These are phyloP conservation scores for Dendrocincla tyrannina DNA, from an alignment of 2,797 vertebrate genomes.

Conservation along the genomic window DNA sequence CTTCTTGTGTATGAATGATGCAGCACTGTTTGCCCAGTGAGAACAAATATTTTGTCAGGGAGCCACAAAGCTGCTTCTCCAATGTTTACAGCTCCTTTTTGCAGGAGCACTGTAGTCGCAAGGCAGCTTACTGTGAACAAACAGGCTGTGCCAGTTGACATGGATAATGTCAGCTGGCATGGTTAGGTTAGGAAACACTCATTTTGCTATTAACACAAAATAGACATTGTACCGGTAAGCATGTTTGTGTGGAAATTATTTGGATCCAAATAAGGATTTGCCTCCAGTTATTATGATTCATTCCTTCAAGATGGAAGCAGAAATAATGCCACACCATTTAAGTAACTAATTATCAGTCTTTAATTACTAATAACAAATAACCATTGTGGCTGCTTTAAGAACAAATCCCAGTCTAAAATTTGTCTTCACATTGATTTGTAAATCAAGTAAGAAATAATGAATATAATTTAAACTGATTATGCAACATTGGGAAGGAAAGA, in stretches of 20 bases:
- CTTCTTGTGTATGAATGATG: not conserved
- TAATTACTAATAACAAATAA: not conserved
- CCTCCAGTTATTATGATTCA: not conserved
- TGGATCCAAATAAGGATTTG: not conserved
- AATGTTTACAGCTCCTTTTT: not conserved
- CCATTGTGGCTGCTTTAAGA: not conserved
- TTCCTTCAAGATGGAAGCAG: not conserved
- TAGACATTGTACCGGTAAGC: not conserved
- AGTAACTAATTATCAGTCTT: not conserved
- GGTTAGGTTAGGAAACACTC: not conserved
- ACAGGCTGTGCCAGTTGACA: not conserved
- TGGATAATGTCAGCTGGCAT: not conserved
- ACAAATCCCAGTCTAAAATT: not conserved
- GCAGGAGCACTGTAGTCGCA: not conserved
- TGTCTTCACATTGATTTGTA: not conserved
- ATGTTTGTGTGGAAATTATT: not conserved
- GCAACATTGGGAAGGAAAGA: not conserved
- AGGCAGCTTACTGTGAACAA: not conserved
- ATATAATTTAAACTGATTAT: not conserved
- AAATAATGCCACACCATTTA: not conserved
- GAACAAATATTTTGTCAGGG: not conserved
- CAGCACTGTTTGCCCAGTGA: not conserved
- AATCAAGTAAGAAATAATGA: not conserved
- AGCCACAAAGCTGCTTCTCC: not conserved
- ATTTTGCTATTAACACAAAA: not conserved